Evolutionary conservation across 1,140 invertebrate species (phyloP), one percentile per base, ranked within the genome.

Genomic region (Drosophila pectinifera): DNA sequence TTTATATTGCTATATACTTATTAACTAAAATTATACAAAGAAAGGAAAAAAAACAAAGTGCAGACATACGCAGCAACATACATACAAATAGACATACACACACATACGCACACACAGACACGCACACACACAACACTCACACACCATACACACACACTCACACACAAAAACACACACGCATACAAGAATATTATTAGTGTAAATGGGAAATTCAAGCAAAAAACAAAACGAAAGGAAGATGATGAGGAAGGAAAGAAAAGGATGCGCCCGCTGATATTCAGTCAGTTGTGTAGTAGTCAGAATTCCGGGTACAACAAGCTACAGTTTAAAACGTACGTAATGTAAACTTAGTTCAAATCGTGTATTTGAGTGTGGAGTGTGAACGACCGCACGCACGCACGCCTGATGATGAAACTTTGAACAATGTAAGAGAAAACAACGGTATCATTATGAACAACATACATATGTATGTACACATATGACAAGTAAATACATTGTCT

Each of bases 1-100:
- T 86, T 86, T 86, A 86, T 86, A 86, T 88, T 89, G 84, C 83
- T 88, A 86, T 86, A 86, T 88, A 86, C 82, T 86, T 86, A 85
- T 85, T 84, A 85, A 84, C 83, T 84, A 86, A 86, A 85, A 84
- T 85, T 85, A 85, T 85, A 85, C 81, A 83, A 86, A 61, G 75
- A 86, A 80, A 80, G 61, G 61, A 83, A 83, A 89, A 75, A 55
- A 55, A 55, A 13, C 58, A 78, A 56, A 56, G 20, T 55, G 53
- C 56, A 77, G 62, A 75, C 72, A 74, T 61, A 76, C 70, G 73
- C 53, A 59, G 41, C 24, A 43, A 67, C 34, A 68, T 45, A 53
- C 61, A 78, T 46, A 75, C 42, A 77, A 43, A 72, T 72, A 62
- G 39, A 57, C 55, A 41, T 20, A 42, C 28, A 20, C 16, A 18